A percentile compares a stretch with the other conserved stretches of the same genome.
phyloP scores from a whole-genome alignment of 2,888 invertebrate genomes.

The Eurois occulta region DNA sequence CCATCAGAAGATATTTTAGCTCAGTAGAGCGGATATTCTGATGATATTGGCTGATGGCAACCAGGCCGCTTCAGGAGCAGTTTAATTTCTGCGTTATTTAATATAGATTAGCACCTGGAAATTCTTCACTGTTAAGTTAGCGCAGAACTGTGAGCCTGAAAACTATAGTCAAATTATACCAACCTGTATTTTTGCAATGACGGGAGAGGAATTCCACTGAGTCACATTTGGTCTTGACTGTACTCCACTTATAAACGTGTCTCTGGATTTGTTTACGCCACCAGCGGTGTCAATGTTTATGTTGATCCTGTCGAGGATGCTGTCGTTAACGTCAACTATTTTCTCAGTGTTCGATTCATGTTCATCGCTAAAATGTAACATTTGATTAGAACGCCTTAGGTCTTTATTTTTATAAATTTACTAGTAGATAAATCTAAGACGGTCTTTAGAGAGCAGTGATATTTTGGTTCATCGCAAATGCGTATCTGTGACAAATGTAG shows the following conservation, averaged over 20 bases:
- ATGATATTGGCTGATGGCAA: not conserved
- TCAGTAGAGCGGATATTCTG: not conserved
- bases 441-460: not conserved
- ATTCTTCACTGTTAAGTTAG: not conserved
- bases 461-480: constrained; percentile 5
- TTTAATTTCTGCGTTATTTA: not conserved
- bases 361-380: constrained; percentile 71
- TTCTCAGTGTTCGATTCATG: constrained; percentile 90
- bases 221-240: constrained; percentile 56
- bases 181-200: constrained; percentile 83
- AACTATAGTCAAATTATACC: constrained; percentile 17
- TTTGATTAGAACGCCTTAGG: constrained; percentile 1
- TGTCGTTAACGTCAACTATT: constrained; percentile 95
- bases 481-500: not conserved
- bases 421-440: not conserved
- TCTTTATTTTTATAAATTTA: not conserved
- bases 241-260: constrained; percentile 55
- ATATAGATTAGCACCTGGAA: not conserved
- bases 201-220: constrained; percentile 75
- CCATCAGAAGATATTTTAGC: not conserved
- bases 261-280: constrained; percentile 71
- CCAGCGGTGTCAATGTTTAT: constrained; percentile 92
- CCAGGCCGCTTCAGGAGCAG: not conserved
- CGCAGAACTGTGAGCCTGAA: not conserved
- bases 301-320: constrained; percentile 95